Evolutionary conservation across 2,797 vertebrate species (phyloP).

Genomic region (Perodicticus potto): DNA sequence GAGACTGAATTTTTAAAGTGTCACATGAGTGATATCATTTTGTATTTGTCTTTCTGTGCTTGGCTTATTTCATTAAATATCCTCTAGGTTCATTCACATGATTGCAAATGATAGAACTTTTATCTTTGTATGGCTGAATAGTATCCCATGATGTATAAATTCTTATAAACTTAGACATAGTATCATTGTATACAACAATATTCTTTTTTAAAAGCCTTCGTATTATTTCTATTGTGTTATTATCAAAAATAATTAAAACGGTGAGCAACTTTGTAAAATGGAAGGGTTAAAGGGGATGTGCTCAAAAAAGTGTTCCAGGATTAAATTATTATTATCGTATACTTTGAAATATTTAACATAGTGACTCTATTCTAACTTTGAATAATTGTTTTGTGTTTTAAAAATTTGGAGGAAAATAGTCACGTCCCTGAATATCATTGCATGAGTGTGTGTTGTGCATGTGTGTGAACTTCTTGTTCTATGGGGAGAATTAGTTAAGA

Average conservation of each 20-base stretch:
- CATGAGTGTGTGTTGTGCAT: neutral
- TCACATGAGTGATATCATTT: neutral
- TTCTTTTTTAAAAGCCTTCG: neutral
- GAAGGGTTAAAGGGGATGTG: neutral
- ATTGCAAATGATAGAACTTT: neutral
- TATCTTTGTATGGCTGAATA: neutral
- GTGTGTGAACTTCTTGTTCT: neutral
- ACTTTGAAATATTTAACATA: neutral
- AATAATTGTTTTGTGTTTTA: neutral
- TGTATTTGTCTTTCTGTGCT: neutral
- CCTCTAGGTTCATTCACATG: neutral
- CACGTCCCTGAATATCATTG: neutral
- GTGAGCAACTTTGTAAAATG: neutral
- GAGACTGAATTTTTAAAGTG: neutral
- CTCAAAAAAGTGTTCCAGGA: neutral
- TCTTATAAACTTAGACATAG: neutral
- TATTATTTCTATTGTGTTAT: neutral
- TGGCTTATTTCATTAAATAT: neutral
- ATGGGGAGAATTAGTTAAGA: neutral
- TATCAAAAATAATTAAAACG: neutral
- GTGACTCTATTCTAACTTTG: neutral
- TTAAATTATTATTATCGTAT: neutral
- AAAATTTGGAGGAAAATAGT: neutral
- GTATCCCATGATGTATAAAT: neutral
- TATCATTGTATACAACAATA: neutral